Conservation (phyloP, 2,888 invertebrate genomes). For the Tyria jacobaeae region DNA sequence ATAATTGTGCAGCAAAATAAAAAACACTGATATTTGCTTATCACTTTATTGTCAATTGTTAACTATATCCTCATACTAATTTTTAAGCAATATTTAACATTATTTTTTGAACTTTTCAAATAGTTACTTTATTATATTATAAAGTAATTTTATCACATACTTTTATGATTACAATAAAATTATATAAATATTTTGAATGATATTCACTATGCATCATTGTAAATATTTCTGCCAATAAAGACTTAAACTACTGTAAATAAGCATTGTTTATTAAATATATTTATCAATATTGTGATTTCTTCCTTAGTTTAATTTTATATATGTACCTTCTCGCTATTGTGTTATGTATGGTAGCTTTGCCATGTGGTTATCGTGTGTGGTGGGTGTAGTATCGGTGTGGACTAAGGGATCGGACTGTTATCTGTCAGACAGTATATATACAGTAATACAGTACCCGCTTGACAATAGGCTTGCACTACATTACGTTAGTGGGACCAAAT, state of each 20-base stretch:
- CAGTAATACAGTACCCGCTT: too few species aligned
- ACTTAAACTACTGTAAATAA: conserved; percentile 30
- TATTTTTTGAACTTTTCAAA: conserved; percentile 30
- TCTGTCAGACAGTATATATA: too few species aligned
- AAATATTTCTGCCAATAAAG: conserved; percentile 36
- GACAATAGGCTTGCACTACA: too few species aligned
- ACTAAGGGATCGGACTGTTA: too few species aligned
- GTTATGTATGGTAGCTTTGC: too few species aligned
- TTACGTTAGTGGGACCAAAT: too few species aligned
- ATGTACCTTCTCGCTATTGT: background rate
- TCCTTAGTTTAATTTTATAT: background rate
- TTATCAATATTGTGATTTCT: conserved; percentile 24
- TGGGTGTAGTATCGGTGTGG: too few species aligned
- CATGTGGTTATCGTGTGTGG: too few species aligned
- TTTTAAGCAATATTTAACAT: conserved; percentile 31
- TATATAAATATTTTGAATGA: conserved; percentile 15
- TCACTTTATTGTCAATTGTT: conserved; percentile 49
- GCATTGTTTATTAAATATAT: conserved; percentile 27
- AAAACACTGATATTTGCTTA: conserved; percentile 71
- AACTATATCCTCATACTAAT: conserved; percentile 44
- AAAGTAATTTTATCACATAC: conserved; percentile 13
- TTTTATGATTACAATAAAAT: conserved; percentile 15
- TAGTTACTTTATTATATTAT: conserved; percentile 17
- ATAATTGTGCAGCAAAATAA: conserved; percentile 91
- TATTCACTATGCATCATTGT: conserved; percentile 24